phyloP scores from a whole-genome alignment of 2,797 vertebrate species.

The Acanthiza pusilla region DNA sequence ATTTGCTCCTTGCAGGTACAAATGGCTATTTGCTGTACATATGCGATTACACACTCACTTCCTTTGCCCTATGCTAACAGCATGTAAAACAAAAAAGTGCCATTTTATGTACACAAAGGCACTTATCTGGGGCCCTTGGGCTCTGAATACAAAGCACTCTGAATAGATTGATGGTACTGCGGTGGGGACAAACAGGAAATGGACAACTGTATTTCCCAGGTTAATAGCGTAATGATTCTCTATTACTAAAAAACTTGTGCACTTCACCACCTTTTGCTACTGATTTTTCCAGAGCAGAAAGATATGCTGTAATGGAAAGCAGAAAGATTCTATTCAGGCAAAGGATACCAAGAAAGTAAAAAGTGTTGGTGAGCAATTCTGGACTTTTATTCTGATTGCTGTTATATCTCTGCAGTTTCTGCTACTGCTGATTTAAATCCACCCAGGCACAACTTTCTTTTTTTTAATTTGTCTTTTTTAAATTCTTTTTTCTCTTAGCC shows the following conservation, averaged over 20 bases:
- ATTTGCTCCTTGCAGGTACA: slow-evolving; percentile 84
- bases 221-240: slow-evolving; percentile 78
- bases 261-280: slow-evolving; percentile 58
- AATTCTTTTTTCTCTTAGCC: neutral
- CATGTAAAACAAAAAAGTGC: slow-evolving; percentile 86
- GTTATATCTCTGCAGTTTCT: neutral
- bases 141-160: slow-evolving; percentile 74
- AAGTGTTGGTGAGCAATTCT: neutral
- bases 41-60: slow-evolving; percentile 81
- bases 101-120: slow-evolving; percentile 81
- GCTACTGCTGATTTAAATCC: neutral
- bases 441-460: neutral
- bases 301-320: slow-evolving; percentile 8
- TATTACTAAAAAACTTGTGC: slow-evolving; percentile 63
- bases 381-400: neutral
- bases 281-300: slow-evolving; percentile 42
- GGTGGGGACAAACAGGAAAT: slow-evolving; percentile 75
- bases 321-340: neutral
- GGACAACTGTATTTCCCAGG: slow-evolving; percentile 72
- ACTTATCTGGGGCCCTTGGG: slow-evolving; percentile 75
- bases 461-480: neutral
- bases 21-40: slow-evolving; percentile 93
- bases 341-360: neutral
- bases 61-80: slow-evolving; percentile 79
- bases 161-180: slow-evolving; percentile 78